phyloP scores from a whole-genome alignment of 1,140 invertebrate genomes.

The Drosophila triauraria region DNA sequence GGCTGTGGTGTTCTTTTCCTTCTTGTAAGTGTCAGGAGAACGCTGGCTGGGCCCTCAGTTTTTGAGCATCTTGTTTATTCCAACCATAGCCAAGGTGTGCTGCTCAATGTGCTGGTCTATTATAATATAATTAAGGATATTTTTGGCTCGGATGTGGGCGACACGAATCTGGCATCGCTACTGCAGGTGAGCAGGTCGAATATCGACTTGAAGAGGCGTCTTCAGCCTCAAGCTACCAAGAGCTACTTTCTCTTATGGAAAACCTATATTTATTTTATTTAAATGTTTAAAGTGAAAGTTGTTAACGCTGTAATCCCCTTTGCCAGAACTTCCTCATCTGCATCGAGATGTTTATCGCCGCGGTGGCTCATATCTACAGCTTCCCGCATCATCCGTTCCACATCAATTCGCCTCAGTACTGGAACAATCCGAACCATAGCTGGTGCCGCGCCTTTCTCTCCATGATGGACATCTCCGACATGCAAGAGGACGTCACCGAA shows the following conservation, averaged over 20 bases:
- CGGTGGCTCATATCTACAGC: slow-evolving; percentile 97
- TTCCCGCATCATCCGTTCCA: slow-evolving; percentile 95
- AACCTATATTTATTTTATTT: neutral
- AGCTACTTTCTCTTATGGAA: slow-evolving; percentile 11
- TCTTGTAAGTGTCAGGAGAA: slow-evolving; percentile 92
- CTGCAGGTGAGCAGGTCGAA: slow-evolving; percentile 88
- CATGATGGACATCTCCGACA: slow-evolving; percentile 98
- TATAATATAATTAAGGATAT: slow-evolving; percentile 89
- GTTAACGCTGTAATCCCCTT: neutral
- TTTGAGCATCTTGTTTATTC: neutral
- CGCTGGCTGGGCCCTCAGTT: neutral
- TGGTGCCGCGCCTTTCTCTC: slow-evolving; percentile 89
- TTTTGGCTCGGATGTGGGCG: slow-evolving; percentile 87
- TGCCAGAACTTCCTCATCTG: slow-evolving; percentile 97
- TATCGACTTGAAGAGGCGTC: neutral
- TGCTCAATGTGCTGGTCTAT: slow-evolving; percentile 95
- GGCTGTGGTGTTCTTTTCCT: slow-evolving; percentile 98
- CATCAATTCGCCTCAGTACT: slow-evolving; percentile 85
- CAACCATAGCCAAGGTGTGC: slow-evolving; percentile 93
- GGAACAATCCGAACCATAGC: slow-evolving; percentile 79
- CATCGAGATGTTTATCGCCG: slow-evolving; percentile 98
- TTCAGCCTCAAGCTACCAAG: neutral
- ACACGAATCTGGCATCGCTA: slow-evolving; percentile 88
- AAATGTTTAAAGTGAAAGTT: slow-evolving; percentile 13
- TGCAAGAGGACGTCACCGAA: slow-evolving; percentile 95